Evolutionary conservation across 2,888 invertebrate species (phyloP).

Genomic region (Allolobophora icterica): DNA sequence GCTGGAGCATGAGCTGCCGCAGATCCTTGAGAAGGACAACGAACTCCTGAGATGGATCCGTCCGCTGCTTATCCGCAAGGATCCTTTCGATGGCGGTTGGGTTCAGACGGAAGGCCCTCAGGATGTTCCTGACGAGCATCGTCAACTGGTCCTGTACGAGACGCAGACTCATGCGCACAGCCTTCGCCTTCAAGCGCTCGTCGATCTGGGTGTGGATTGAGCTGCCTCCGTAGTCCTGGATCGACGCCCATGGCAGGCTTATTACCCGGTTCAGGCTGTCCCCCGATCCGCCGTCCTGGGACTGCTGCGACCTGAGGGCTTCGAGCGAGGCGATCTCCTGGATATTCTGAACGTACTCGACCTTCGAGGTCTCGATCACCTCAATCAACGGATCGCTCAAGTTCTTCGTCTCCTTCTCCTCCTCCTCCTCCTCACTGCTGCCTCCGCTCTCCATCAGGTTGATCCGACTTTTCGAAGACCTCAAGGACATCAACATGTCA

Average conservation of each 20-base stretch:
- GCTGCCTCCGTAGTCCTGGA: neutral
- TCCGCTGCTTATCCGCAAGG: neutral
- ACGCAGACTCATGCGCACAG: neutral
- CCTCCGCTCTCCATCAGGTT: neutral
- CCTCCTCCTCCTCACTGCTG: no score
- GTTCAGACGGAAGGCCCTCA: neutral
- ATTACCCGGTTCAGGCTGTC: neutral
- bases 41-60: slow-evolving; percentile 12
- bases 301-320: neutral
- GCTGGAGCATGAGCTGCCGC: neutral
- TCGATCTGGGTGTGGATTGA: neutral
- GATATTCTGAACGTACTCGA: neutral
- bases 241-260: neutral
- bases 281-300: neutral
- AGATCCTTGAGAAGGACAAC: neutral
- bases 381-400: neutral
- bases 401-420: neutral
- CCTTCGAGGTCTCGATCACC: neutral
- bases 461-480: neutral
- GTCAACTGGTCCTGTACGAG: slow-evolving; percentile 13
- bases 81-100: neutral
- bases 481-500: neutral
- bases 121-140: neutral
- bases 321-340: neutral
- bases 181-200: neutral